Base-by-base conservation (phyloP, 37 sponge, comb jelly and placozoan genomes). In the Eunapius fragilis region DNA sequence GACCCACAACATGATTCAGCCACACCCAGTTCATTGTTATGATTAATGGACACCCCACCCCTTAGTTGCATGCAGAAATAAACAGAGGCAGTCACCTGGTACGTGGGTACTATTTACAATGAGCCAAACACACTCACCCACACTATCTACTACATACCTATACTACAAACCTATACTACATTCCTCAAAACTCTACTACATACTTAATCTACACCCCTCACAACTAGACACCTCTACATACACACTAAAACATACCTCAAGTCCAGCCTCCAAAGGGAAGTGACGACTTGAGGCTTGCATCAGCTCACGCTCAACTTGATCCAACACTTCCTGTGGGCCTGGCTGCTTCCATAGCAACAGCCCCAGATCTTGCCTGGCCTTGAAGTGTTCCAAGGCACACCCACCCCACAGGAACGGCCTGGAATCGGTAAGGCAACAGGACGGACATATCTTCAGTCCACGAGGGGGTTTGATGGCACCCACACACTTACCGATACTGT, bases 331-430 rank as follows among this genome's bases (percentile, higher is more conserved):
- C 27, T 45, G 33, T 10, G 83, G 41, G 7, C 67, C 72, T 49
- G 87, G 93, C 13, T 84, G 77, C 28, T 83, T 78, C 90, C 93
- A 93, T 72, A 86, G 87, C 80, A 91, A 73, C 92, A 87, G 84
- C 12, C 84, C 84, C 31, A 79, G 38, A 71, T 84, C 79, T 76
- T 89, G 84, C 48, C 36, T 79, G 17, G 36, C 37, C 33, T 69
- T 69, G 32, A 87, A 83, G 37, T 80, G 74, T 31, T 86, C 84
- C 71, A 83, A 49, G 24, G 87, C 90, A 80, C 87, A 78, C 37
- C 45, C 37, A 24, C 93, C 93, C 90, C 90, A 93, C 77, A 89
- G 17, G 72, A 84, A 87, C 0, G 90, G 93, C 17, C 85, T 87
- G 49, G 0, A 76, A 25, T 49, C 27, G 0, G 27, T 34, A 84